A percentile compares a stretch with the other conserved stretches of the same genome.
Conservation (phyloP, 2,113 vertebrate species). For the Pionites leucogaster region DNA sequence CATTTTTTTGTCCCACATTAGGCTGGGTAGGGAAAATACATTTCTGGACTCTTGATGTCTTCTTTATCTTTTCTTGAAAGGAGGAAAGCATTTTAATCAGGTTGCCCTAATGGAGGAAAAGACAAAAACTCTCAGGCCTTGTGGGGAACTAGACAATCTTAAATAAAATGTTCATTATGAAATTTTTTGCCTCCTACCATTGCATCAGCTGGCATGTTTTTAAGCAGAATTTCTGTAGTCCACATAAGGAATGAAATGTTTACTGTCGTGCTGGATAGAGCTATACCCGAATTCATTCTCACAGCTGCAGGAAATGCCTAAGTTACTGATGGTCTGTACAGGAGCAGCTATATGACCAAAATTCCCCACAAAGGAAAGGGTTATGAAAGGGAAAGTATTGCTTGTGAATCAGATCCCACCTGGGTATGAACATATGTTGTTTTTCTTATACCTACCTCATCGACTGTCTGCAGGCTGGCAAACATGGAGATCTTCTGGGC, state of each 20-base stretch:
- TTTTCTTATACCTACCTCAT: background rate
- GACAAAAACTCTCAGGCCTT: background rate
- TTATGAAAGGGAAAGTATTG: background rate
- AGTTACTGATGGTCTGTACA: background rate
- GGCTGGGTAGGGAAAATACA: fast-evolving
- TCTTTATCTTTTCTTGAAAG: background rate
- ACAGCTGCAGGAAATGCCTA: background rate
- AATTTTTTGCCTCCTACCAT: background rate
- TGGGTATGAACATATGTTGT: fast-evolving
- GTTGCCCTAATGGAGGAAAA: background rate
- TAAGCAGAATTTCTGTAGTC: background rate
- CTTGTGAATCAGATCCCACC: background rate
- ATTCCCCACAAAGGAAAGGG: background rate
- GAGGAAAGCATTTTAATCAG: background rate
- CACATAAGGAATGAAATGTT: background rate
- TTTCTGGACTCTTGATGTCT: background rate
- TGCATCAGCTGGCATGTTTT: background rate
- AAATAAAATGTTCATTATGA: background rate
- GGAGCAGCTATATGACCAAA: background rate
- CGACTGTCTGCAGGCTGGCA: background rate
- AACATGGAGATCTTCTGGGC: background rate
- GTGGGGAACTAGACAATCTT: background rate
- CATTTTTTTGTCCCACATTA: background rate
- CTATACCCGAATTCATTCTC: background rate
- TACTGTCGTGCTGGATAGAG: background rate